A percentile compares a stretch with the other conserved stretches of the same genome.
These are phyloP conservation scores for Aphelocoma californica DNA, from an alignment of 2,797 vertebrate genomes.

Conservation along the genomic window DNA sequence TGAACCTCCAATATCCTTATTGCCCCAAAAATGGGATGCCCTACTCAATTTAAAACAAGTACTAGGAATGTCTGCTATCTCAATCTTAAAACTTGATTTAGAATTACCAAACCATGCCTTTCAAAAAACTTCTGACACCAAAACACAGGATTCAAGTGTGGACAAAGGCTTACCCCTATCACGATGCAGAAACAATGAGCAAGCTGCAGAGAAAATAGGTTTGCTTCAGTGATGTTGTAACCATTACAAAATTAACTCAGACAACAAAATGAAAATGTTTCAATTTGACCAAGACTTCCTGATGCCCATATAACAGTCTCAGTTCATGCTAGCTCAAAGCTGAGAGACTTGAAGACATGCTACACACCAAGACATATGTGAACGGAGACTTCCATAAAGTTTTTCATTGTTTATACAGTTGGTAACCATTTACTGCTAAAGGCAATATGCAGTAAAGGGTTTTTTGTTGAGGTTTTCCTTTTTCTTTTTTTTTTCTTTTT, in stretches of 20 bases:
- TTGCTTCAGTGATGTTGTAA: not conserved
- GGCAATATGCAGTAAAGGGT: slow-evolving; percentile 11
- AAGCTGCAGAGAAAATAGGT: not conserved
- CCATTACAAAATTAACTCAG: not conserved
- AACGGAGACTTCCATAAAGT: slow-evolving; percentile 36
- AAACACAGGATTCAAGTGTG: not conserved
- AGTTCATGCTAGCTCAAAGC: not conserved
- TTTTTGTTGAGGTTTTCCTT: not conserved
- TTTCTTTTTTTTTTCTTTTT: not conserved
- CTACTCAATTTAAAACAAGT: not conserved
- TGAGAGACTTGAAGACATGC: slow-evolving; percentile 25
- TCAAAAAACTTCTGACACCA: not conserved
- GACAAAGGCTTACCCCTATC: not conserved
- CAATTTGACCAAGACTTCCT: not conserved
- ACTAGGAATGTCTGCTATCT: not conserved
- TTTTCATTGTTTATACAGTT: slow-evolving; percentile 70
- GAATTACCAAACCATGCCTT: not conserved
- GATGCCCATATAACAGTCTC: not conserved
- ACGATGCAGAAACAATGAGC: not conserved
- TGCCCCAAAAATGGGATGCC: not conserved
- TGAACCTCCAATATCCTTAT: not conserved
- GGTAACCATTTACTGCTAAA: slow-evolving; percentile 63
- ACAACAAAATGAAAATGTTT: not conserved
- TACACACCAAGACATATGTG: not conserved
- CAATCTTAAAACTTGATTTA: not conserved